Evolutionary conservation across 1,140 invertebrate species (phyloP).

Genomic region (Drosophila ananassae): DNA sequence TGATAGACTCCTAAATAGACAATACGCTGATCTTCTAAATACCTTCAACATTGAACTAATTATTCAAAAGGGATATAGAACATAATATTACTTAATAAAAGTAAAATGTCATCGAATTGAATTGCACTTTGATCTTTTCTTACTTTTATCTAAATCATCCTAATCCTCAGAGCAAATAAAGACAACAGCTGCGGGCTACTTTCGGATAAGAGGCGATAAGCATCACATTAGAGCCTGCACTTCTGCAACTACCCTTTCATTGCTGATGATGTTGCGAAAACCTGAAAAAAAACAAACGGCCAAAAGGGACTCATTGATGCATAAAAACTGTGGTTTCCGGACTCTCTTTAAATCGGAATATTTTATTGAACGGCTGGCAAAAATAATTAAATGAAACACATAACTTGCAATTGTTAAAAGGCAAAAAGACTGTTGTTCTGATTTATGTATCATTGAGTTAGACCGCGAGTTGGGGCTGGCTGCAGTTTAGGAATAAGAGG

Average conservation of each 20-base stretch:
- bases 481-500: neutral
- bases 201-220: constrained; percentile 15
- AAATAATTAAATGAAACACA: neutral
- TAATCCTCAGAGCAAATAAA: neutral
- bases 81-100: no score
- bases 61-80: no score
- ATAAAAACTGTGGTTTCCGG: neutral
- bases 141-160: neutral
- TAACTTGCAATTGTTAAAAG: neutral
- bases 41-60: no score
- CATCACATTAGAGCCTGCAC: neutral
- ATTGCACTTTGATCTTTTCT: neutral
- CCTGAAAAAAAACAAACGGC: neutral
- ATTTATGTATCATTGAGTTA: no score
- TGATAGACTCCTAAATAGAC: no score
- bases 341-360: neutral
- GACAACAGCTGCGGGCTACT: constrained; percentile 6
- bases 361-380: neutral
- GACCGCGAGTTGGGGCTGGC: no score
- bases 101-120: neutral
- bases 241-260: neutral
- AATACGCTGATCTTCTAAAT: neutral
- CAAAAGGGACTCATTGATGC: neutral
- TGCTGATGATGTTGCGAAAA: constrained; percentile 1
- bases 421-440: constrained; percentile 1